These are phyloP conservation scores for Pteruthius melanotis DNA, from an alignment of 2,113 vertebrate species.

Conservation along the genomic window DNA sequence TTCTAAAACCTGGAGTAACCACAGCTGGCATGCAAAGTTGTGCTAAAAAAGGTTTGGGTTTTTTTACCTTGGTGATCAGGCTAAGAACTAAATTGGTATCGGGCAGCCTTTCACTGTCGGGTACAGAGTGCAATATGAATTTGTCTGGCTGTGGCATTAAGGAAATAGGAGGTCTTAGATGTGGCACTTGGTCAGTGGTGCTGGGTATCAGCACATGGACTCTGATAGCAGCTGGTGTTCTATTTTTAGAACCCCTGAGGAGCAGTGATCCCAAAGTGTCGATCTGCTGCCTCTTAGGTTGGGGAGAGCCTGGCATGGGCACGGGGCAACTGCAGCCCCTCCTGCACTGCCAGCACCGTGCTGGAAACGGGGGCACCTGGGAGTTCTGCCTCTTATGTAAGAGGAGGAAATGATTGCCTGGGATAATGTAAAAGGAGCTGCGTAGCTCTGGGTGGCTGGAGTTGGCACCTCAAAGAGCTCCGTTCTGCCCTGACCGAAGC, in stretches of 20 bases:
- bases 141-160: background rate
- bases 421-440: background rate
- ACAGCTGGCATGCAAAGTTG: background rate
- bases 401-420: background rate
- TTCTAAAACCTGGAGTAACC: background rate
- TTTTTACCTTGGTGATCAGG: background rate
- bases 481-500: accelerated
- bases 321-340: accelerated
- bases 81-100: accelerated
- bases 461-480: background rate
- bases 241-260: background rate
- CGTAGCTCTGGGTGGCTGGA: background rate
- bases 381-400: background rate
- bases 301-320: background rate
- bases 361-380: background rate
- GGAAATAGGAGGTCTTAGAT: background rate
- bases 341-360: background rate
- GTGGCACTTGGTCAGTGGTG: background rate
- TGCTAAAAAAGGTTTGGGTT: background rate
- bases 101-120: background rate
- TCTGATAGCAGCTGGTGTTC: background rate
- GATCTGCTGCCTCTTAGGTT: background rate
- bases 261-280: background rate
- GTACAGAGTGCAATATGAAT: accelerated
- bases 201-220: background rate